phyloP scores from a whole-genome alignment of 1,140 invertebrate species.

The Lysiphlebus fabarum region DNA sequence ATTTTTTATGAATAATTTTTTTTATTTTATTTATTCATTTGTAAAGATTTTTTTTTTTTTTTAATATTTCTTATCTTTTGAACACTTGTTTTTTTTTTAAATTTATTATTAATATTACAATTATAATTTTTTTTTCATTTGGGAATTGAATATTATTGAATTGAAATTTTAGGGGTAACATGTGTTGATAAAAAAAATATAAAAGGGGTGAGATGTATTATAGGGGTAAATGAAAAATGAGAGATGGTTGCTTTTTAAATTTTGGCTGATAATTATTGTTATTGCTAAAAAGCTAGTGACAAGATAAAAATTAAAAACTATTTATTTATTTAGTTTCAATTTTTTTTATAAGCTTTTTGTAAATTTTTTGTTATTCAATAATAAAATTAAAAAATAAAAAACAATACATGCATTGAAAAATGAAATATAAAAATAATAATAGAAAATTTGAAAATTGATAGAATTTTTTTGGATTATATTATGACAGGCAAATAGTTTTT shows the following conservation, averaged over 20 bases:
- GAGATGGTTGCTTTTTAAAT: constrained; percentile 4
- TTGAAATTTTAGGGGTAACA: no score
- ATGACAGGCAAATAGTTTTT: constrained; percentile 13
- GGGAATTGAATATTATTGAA: no score
- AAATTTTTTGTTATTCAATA: no score
- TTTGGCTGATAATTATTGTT: constrained; percentile 54
- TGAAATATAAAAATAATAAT: constrained; percentile 7
- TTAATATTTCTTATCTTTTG: no score
- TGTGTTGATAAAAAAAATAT: no score
- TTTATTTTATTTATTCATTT: no score
- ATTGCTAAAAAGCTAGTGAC: constrained; percentile 45
- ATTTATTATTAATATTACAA: no score
- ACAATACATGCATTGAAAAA: neutral
- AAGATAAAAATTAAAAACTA: constrained; percentile 56
- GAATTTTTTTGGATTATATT: constrained; percentile 15
- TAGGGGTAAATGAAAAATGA: constrained; percentile 32
- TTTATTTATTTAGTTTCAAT: constrained; percentile 54
- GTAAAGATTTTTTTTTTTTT: no score
- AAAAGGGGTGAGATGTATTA: neutral
- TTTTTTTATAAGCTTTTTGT: constrained; percentile 54
- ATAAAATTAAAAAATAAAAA: neutral
- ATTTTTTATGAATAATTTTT: no score
- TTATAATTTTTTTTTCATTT: no score
- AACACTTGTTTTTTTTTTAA: no score
- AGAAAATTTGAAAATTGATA: constrained; percentile 7